A percentile compares a stretch with the other conserved stretches of the same genome.
These are phyloP conservation scores for Trinorchestia longiramus DNA, from an alignment of 1,140 invertebrate species.

Conservation along the genomic window DNA sequence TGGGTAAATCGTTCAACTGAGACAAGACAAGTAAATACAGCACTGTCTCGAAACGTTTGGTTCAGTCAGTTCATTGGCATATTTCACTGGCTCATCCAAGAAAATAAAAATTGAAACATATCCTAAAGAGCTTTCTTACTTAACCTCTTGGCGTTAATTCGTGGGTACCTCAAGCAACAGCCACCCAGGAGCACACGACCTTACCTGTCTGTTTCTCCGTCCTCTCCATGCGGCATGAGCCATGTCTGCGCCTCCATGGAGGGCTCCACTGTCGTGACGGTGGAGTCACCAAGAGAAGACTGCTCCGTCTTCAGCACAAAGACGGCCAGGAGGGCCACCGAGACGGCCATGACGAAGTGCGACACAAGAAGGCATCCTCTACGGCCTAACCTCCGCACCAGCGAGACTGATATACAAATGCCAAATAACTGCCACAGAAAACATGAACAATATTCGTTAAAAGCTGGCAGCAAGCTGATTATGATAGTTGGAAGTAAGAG, in stretches of 20 bases:
- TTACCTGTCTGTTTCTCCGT: not conserved
- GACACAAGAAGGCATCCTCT: slow-evolving; percentile 4
- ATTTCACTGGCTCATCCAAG: too few relatives aligned
- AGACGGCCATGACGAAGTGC: not conserved
- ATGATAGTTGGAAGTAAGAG: not conserved
- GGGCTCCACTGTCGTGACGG: not conserved
- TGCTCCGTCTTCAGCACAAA: not conserved
- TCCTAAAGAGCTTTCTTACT: too few relatives aligned
- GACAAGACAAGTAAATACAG: too few relatives aligned
- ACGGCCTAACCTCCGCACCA: not conserved
- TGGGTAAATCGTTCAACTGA: too few relatives aligned
- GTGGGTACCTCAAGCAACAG: too few relatives aligned
- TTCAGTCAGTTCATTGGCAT: too few relatives aligned
- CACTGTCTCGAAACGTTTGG: too few relatives aligned
- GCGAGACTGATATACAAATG: not conserved
- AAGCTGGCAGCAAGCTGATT: not conserved
- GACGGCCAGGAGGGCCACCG: not conserved
- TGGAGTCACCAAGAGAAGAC: not conserved
- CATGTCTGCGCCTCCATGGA: not conserved
- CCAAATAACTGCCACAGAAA: not conserved
- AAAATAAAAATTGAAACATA: too few relatives aligned
- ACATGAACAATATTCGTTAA: not conserved
- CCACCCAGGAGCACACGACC: not conserved
- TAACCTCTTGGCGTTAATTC: too few relatives aligned
- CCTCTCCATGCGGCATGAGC: not conserved